phyloP scores from a whole-genome alignment of 2,888 invertebrate genomes.

The Erebia ligea region DNA sequence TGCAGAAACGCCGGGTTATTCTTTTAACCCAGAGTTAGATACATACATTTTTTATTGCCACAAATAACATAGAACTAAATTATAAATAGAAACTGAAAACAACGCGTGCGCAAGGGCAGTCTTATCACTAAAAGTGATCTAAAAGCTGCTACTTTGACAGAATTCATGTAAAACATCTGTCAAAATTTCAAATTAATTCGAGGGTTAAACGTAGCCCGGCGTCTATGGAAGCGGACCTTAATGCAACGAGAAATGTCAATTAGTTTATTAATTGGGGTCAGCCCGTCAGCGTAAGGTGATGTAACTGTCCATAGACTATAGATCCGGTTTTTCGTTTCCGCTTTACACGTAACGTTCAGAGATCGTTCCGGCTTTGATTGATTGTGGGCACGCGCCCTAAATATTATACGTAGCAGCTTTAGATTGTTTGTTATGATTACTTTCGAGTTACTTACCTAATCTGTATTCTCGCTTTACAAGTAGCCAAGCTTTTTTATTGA shows the following conservation, averaged over 20 bases:
- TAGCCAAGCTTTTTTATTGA: neutral
- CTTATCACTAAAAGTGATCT: too few relatives aligned
- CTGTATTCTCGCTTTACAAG: neutral
- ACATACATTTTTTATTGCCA: too few relatives aligned
- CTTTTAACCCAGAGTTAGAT: too few relatives aligned
- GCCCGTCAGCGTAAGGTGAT: slow-evolving; percentile 56
- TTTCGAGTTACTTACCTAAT: neutral
- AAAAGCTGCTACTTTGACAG: too few relatives aligned
- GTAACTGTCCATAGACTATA: slow-evolving; percentile 57
- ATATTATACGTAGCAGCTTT: neutral
- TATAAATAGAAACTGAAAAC: too few relatives aligned
- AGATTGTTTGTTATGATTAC: neutral
- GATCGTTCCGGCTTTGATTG: slow-evolving; percentile 26
- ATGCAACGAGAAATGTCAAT: slow-evolving; percentile 44
- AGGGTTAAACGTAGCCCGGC: too few relatives aligned
- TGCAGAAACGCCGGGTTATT: too few relatives aligned
- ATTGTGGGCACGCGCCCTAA: slow-evolving; percentile 19
- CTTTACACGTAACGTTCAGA: slow-evolving; percentile 32
- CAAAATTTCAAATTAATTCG: too few relatives aligned
- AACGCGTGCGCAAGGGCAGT: too few relatives aligned
- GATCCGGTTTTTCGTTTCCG: slow-evolving; percentile 63
- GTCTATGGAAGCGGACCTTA: neutral
- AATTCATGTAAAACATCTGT: too few relatives aligned
- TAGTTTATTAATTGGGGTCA: slow-evolving; percentile 60
- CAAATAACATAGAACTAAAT: too few relatives aligned